Evolutionary conservation across 2,797 vertebrate genomes (phyloP), one percentile per base, ranked within the genome.

Genomic region (Crypturellus tataupa): DNA sequence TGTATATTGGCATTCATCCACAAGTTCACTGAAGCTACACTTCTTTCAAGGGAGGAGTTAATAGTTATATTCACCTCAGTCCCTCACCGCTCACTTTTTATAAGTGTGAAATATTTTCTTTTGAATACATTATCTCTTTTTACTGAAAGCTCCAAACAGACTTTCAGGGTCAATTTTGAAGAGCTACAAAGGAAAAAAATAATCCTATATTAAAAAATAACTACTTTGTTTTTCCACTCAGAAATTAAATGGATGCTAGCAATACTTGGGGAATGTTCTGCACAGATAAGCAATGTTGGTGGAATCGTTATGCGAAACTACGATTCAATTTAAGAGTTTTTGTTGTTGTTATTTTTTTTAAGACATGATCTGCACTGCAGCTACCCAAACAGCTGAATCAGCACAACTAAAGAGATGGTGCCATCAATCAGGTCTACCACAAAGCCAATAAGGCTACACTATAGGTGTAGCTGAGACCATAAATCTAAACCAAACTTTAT

Each of bases 1-100:
- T 68, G n/a, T 68, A 63, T 64, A 70, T 20, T 93, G 91, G 90
- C 94, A 94, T 91, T 95, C 78, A 81, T 79, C 88, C n/a, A 40
- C 11, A 33, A 70, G 20, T 80, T 90, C 63, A 44, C 59, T 75
- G 49, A 71, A 86, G 56, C 92, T 81, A 89, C 85, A 91, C 78
- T 93, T 89, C 86, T 55, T 70, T 72, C 67, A 53, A 24, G 1
- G 2, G 51, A 83, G 12, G 33, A 85, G 16, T 49, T 95, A 59
- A 59, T 9, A 80, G 18, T 59, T 49, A 29, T 49, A n/a, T 25
- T 68, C 44, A 49, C 53, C 44, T 37, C 25, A 20, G 35, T 27
- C 18, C 40, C 47, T 71, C 8, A 35, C 17, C 29, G 12, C 11
- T 21, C 31, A 42, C 18, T 56, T 40, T 65, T 27, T 49, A 16